Percentiles rank a stretch among this genome's conserved stretches.
Evolutionary conservation across 2,113 vertebrate species (phyloP).

Genomic region (Psilopogon haemacephalus): DNA sequence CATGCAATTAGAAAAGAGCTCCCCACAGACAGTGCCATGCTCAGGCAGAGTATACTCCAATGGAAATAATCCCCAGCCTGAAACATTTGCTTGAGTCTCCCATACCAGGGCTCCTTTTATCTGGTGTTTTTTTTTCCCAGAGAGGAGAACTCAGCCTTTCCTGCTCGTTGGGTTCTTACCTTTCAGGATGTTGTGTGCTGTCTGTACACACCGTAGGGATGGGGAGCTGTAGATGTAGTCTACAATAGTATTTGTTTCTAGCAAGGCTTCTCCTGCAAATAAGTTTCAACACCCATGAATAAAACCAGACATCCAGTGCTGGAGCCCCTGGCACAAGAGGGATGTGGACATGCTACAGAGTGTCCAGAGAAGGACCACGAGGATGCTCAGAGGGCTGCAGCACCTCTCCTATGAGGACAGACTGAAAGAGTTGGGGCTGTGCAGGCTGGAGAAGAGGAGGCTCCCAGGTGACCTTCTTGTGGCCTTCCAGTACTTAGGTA

Average conservation of each 20-base stretch:
- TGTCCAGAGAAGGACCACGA: too few species aligned
- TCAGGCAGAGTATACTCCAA: too few species aligned
- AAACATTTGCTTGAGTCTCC: not conserved
- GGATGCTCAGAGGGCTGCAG: too few species aligned
- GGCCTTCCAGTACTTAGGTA: too few species aligned
- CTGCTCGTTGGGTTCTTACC: slow-evolving; percentile 66
- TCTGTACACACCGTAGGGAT: slow-evolving; percentile 95
- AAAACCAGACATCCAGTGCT: not conserved
- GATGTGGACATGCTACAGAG: too few species aligned
- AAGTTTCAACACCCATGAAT: not conserved
- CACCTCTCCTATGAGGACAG: too few species aligned
- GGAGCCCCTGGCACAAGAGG: too few species aligned
- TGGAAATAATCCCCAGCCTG: not conserved
- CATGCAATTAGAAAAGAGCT: not conserved
- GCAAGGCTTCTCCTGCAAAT: slow-evolving; percentile 88
- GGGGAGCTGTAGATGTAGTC: slow-evolving; percentile 96
- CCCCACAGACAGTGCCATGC: not conserved
- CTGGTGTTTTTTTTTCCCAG: not conserved
- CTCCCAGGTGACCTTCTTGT: too few species aligned
- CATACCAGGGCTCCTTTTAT: not conserved
- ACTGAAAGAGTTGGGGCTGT: too few species aligned
- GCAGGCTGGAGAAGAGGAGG: too few species aligned
- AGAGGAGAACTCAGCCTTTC: not conserved
- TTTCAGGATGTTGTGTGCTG: slow-evolving; percentile 92
- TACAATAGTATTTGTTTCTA: slow-evolving; percentile 87